Base-by-base conservation (phyloP, 2,113 vertebrate species). In the Chaetodon trifascialis region DNA sequence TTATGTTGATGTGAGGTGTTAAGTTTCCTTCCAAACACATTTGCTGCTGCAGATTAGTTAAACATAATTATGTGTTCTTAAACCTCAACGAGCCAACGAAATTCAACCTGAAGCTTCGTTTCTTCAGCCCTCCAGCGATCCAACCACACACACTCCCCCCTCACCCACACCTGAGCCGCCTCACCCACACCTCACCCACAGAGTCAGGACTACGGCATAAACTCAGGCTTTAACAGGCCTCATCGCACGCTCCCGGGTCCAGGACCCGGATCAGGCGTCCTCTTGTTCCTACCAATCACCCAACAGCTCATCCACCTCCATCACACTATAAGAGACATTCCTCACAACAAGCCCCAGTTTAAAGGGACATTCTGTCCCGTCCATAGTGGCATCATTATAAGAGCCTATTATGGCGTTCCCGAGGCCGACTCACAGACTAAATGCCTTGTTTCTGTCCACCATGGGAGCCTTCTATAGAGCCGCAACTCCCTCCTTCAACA, bases 391-490 rank as follows among this genome's bases (percentile, higher is more conserved):
- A 85, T 92, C 90, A 90, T 90, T 92, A 90, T 87, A 64, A 82
- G 86, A 89, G 86, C 68, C 84, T 67, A 87, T 90, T 87, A 90
- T 80, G 85, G 79, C 76, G 49, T 63, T 66, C 38, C 72, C 85
- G 85, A 86, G 90, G 86, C 83, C 83, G 55, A 63, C 85, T 88
- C 89, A 51, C 88, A 91, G 89, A 89, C 88, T 91, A 76, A 86
- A 91, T 72, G 89, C 91, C 92, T 90, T 88, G 91, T 90, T 87
- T 91, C 88, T 87, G 84, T 73, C 71, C 66, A 9, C 79, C 85
- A 86, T 82, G 88, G 89, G 84, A 89, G 83, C 64, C 64, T 72
- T 92, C 91, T 91, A 91, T 91, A 89, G 89, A 93, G 88, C 81
- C 68, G 21, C 76, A 1, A 79, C 66, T 89, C 85, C 54, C 84